Conservation (phyloP, 2,797 vertebrate genomes). For the Diplodus puntazzo region DNA sequence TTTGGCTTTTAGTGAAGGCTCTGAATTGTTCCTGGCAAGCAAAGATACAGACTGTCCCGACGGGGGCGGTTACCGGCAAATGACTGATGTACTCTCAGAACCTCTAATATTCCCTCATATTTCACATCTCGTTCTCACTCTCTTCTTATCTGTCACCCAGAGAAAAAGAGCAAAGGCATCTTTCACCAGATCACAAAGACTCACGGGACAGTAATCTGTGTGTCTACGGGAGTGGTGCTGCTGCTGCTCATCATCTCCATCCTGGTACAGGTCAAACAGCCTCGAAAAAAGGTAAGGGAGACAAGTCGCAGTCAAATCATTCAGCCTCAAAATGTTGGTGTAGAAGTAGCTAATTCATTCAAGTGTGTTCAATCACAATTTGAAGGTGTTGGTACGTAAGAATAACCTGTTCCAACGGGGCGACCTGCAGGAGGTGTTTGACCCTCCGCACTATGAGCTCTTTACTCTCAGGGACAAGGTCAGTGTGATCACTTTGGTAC, state of each 20-base stretch:
- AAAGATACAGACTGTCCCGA: conserved; percentile 28
- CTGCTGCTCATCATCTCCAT: conserved; percentile 94
- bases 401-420: conserved; percentile 85
- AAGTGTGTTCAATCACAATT: conserved; percentile 27
- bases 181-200: conserved; percentile 93
- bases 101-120: conserved; percentile 7
- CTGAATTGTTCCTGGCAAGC: conserved; percentile 40
- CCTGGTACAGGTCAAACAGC: conserved; percentile 95
- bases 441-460: conserved; percentile 95
- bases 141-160: conserved; percentile 74
- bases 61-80: conserved; percentile 12
- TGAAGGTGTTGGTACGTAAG: conserved; percentile 81
- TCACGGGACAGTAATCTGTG: conserved; percentile 92
- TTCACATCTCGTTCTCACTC: conserved; percentile 24
- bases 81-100: conserved; percentile 15
- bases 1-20: conserved; percentile 30
- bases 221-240: conserved; percentile 92
- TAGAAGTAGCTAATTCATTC: background rate
- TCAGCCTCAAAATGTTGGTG: background rate
- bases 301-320: background rate
- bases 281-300: conserved; percentile 91
- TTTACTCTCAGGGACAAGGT: conserved; percentile 91
- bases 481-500: conserved; percentile 22
- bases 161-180: conserved; percentile 89
- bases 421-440: conserved; percentile 92